Conservation (phyloP, 2,113 vertebrate species). For the Zonotrichia leucophrys region DNA sequence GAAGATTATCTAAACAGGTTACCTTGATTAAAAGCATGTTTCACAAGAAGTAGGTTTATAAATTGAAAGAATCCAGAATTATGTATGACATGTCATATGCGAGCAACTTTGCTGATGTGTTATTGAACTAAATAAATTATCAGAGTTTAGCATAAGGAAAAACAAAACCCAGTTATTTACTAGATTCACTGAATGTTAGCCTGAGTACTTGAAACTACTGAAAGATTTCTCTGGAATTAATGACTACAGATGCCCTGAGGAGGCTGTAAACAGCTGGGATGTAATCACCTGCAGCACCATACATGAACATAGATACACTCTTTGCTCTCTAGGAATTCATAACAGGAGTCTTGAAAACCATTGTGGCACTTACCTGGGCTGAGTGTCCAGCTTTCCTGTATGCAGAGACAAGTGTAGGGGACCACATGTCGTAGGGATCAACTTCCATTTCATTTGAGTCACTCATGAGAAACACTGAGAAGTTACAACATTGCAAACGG, state of each 20-base stretch:
- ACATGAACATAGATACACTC: fast-evolving
- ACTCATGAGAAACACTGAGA: background rate
- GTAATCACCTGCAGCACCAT: background rate
- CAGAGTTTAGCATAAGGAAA: background rate
- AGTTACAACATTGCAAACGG: background rate
- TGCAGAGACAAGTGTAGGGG: fast-evolving
- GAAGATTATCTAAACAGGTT: background rate
- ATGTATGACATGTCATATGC: background rate
- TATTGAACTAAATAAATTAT: background rate
- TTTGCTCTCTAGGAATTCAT: background rate
- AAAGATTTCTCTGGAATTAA: background rate
- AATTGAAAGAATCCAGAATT: background rate
- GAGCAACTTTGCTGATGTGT: background rate
- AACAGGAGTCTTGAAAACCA: background rate
- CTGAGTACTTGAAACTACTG: background rate
- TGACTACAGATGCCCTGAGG: background rate
- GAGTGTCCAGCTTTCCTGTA: background rate
- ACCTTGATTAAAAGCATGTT: background rate
- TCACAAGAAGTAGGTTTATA: background rate
- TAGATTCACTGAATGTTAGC: background rate
- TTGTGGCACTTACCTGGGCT: background rate
- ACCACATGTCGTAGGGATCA: background rate
- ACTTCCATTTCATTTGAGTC: background rate
- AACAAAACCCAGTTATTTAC: background rate
- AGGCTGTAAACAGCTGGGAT: background rate